phyloP scores from a whole-genome alignment of 2,888 invertebrate genomes.

The Orthonychiurus folsomi region DNA sequence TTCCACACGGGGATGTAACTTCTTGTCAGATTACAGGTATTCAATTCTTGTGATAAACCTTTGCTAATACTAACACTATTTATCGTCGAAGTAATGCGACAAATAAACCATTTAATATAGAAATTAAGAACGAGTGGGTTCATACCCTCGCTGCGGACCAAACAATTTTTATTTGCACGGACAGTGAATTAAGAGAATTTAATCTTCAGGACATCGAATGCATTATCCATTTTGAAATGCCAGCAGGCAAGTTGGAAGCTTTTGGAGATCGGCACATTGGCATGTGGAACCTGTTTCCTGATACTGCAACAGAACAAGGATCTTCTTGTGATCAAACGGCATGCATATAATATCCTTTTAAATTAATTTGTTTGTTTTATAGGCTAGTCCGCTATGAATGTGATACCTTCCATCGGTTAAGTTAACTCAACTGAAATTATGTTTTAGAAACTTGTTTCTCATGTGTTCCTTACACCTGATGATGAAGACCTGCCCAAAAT shows the following conservation, averaged over 20 bases:
- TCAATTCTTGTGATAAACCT: too few relatives aligned
- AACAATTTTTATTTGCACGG: not conserved
- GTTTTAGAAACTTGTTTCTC: not conserved
- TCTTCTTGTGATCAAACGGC: not conserved
- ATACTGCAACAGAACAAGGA: not conserved
- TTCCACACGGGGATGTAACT: too few relatives aligned
- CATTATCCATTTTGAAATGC: not conserved
- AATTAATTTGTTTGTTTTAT: conserved; percentile 2
- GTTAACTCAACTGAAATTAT: too few relatives aligned
- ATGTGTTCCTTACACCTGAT: conserved; percentile 3
- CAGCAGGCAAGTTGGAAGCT: not conserved
- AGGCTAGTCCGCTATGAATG: too few relatives aligned
- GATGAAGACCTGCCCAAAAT: not conserved
- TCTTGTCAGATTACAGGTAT: too few relatives aligned
- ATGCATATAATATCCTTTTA: not conserved
- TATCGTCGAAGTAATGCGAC: too few relatives aligned
- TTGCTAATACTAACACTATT: too few relatives aligned
- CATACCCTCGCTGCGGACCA: not conserved
- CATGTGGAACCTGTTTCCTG: conserved; percentile 5
- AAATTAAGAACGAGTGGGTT: not conserved
- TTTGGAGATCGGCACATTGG: conserved; percentile 5
- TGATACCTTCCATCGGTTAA: too few relatives aligned
- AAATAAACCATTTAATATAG: not conserved
- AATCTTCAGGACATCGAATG: not conserved
- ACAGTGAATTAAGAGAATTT: not conserved